Percentiles rank a stretch among this genome's conserved stretches.
Evolutionary conservation across 2,797 vertebrate genomes (phyloP).

Genomic region (Botia almorhae): DNA sequence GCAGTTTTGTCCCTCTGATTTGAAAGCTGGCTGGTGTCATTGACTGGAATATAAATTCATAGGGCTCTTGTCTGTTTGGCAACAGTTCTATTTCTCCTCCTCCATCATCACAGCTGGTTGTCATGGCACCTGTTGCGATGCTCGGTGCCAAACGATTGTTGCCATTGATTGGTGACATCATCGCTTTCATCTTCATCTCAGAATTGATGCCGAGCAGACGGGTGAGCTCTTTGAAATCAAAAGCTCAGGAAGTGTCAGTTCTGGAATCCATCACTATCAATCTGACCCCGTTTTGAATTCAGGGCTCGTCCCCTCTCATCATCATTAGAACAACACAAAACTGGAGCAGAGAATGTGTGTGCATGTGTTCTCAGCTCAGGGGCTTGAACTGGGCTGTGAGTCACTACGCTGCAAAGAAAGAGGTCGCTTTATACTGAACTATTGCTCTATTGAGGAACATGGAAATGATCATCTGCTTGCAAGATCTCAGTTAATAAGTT

Average conservation of each 20-base stretch:
- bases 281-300: slow-evolving; percentile 35
- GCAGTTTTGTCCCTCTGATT: slow-evolving; percentile 31
- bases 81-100: slow-evolving; percentile 49
- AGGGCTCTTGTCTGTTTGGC: slow-evolving; percentile 54
- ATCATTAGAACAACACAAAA: slow-evolving; percentile 44
- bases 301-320: slow-evolving; percentile 31
- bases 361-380: slow-evolving; percentile 34
- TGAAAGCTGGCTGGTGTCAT: slow-evolving; percentile 48
- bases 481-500: slow-evolving; percentile 44
- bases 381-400: slow-evolving; percentile 53
- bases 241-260: slow-evolving; percentile 23
- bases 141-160: slow-evolving; percentile 58
- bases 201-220: slow-evolving; percentile 24
- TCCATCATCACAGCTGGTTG: slow-evolving; percentile 62
- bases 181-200: slow-evolving; percentile 38
- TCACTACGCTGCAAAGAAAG: slow-evolving; percentile 53
- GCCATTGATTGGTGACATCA: slow-evolving; percentile 57
- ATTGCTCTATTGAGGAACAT: slow-evolving; percentile 45
- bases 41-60: slow-evolving; percentile 54
- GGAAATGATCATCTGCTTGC: slow-evolving; percentile 55
- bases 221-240: slow-evolving; percentile 32
- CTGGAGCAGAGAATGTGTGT: slow-evolving; percentile 3
- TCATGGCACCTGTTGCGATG: slow-evolving; percentile 62
- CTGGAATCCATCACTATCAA: slow-evolving; percentile 17
- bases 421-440: slow-evolving; percentile 56